Evolutionary conservation across 2,888 invertebrate genomes (phyloP).

Genomic region (Junonia oenone): DNA sequence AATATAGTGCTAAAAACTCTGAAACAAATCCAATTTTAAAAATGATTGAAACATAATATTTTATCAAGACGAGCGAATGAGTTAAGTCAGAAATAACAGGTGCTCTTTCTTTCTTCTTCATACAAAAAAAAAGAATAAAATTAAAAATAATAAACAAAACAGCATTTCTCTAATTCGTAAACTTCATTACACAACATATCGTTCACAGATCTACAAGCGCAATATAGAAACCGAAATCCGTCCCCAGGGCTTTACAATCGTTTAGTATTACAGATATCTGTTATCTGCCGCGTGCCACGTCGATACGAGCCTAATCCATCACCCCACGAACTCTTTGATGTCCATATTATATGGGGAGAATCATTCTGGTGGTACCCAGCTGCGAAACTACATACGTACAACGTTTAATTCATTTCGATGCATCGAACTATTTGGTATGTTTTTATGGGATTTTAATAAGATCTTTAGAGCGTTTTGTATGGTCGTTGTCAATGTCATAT

Average conservation of each 20-base stretch:
- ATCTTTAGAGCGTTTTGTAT: too few relatives aligned
- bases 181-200: constrained; percentile 20
- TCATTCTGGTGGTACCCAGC: constrained; percentile 35
- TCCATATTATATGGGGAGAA: constrained; percentile 46
- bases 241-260: constrained; percentile 49
- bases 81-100: too few relatives aligned
- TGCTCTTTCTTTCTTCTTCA: too few relatives aligned
- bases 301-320: constrained; percentile 65
- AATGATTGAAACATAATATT: too few relatives aligned
- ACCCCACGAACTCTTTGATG: constrained; percentile 67
- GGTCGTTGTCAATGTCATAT: too few relatives aligned
- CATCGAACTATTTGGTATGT: neutral
- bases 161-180: neutral
- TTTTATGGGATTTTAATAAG: too few relatives aligned
- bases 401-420: constrained; percentile 22
- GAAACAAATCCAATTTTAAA: too few relatives aligned
- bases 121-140: too few relatives aligned
- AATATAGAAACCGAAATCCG: constrained; percentile 38
- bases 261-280: constrained; percentile 44
- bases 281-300: constrained; percentile 68
- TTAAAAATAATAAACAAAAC: too few relatives aligned
- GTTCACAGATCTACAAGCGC: constrained; percentile 38
- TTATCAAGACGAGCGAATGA: too few relatives aligned
- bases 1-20: too few relatives aligned
- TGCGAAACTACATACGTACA: constrained; percentile 22